A percentile compares a stretch with the other conserved stretches of the same genome.
phyloP scores from a whole-genome alignment of 1,140 invertebrate species.

The Laodelphax striatellus region DNA sequence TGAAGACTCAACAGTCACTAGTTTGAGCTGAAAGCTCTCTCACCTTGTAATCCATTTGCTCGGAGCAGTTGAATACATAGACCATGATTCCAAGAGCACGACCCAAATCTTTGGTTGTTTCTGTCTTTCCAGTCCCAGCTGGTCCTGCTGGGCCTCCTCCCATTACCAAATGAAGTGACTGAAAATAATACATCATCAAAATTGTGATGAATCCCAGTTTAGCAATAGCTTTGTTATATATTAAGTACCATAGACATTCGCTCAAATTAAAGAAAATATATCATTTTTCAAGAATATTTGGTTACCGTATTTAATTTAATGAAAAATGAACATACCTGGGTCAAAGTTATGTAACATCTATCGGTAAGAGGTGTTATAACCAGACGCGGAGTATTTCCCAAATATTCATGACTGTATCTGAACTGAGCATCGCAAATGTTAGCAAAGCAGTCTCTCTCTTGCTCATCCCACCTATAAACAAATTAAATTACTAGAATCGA shows the following conservation, averaged over 20 bases:
- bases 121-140: slow-evolving; percentile 92
- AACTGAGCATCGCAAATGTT: slow-evolving; percentile 97
- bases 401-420: slow-evolving; percentile 85
- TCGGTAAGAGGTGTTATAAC: slow-evolving; percentile 95
- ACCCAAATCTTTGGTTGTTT: slow-evolving; percentile 94
- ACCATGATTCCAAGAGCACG: slow-evolving; percentile 93
- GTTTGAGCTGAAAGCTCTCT: background rate
- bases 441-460: slow-evolving; percentile 81
- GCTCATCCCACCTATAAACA: slow-evolving; percentile 67
- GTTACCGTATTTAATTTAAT: no score
- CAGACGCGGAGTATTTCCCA: slow-evolving; percentile 86
- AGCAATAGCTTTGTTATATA: no score
- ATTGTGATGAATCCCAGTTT: background rate
- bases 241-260: no score
- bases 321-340: slow-evolving; percentile 50
- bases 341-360: slow-evolving; percentile 93
- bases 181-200: slow-evolving; percentile 21
- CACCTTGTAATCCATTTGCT: slow-evolving; percentile 95
- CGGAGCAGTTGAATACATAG: slow-evolving; percentile 96
- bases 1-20: no score
- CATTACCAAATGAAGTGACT: slow-evolving; percentile 91
- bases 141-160: slow-evolving; percentile 90
- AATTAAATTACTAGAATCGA: no score
- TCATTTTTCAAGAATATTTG: no score
- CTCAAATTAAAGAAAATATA: no score